Evolutionary conservation across 2,888 invertebrate species (phyloP).

Genomic region (Andricus curvator): DNA sequence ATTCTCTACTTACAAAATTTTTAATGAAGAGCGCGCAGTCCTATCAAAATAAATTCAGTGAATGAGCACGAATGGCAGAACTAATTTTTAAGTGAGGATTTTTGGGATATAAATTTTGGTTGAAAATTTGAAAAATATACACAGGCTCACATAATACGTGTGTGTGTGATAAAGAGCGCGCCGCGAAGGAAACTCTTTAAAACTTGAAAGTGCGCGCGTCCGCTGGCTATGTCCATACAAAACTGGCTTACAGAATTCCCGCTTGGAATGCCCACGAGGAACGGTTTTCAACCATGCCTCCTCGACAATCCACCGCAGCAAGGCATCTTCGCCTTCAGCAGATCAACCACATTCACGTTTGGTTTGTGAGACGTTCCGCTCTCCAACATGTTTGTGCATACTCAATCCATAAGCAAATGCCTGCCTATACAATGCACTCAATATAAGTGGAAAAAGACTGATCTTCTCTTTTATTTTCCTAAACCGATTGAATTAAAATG

Average conservation of each 20-base stretch:
- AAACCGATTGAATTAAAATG: neutral
- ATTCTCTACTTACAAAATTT: constrained; percentile 3
- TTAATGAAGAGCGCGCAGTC: neutral
- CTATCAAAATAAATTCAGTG: neutral
- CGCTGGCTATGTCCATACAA: constrained; percentile 66
- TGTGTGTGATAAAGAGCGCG: constrained; percentile 55
- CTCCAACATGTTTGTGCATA: constrained; percentile 25
- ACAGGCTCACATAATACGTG: constrained; percentile 16
- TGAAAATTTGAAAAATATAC: constrained; percentile 6
- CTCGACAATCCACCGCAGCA: constrained; percentile 58
- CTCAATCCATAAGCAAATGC: constrained; percentile 27
- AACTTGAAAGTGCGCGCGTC: constrained; percentile 62
- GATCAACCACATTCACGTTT: constrained; percentile 48
- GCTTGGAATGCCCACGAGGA: constrained; percentile 72
- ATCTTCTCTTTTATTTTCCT: neutral
- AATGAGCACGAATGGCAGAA: neutral
- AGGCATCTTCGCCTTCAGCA: constrained; percentile 64
- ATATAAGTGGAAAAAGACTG: neutral
- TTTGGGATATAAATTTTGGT: constrained; percentile 1
- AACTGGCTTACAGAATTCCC: constrained; percentile 72
- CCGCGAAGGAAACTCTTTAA: constrained; percentile 49
- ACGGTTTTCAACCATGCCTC: constrained; percentile 64
- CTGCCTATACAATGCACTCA: neutral
- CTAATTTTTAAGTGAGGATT: neutral
- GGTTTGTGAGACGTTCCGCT: constrained; percentile 44